A percentile compares a stretch with the other conserved stretches of the same genome.
Evolutionary conservation across 2,113 vertebrate genomes (phyloP).

Genomic region (Poecile atricapillus): DNA sequence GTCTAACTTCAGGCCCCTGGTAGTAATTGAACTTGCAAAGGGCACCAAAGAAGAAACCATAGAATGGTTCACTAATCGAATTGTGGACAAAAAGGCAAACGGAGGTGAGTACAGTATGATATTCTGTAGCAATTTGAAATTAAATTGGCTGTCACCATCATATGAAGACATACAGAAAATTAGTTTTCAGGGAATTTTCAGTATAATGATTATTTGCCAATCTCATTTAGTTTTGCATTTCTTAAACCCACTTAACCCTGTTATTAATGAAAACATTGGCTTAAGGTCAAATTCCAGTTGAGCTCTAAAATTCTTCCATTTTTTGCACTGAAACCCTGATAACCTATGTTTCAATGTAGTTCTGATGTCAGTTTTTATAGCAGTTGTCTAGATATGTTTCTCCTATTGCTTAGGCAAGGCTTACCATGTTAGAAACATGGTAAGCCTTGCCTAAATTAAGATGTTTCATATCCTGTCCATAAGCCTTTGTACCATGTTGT

Average conservation of each 20-base stretch:
- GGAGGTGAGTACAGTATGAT: conserved; percentile 77
- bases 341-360: not conserved
- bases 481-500: not conserved
- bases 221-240: not conserved
- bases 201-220: not conserved
- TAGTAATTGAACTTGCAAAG: conserved; percentile 85
- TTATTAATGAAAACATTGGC: not conserved
- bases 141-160: not conserved
- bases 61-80: conserved; percentile 84
- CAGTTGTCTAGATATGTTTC: not conserved
- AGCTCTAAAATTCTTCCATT: not conserved
- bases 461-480: rapidly evolving
- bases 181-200: not conserved
- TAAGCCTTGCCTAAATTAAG: not conserved
- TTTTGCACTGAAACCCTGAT: not conserved
- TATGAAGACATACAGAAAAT: not conserved
- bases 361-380: not conserved
- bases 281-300: not conserved
- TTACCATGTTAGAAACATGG: rapidly evolving
- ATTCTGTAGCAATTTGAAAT: not conserved
- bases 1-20: conserved; percentile 81
- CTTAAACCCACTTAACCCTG: not conserved
- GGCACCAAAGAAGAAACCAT: conserved; percentile 82
- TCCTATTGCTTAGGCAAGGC: not conserved
- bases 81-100: conserved; percentile 80